These are phyloP conservation scores for Eupithecia centaureata DNA, from an alignment of 2,888 invertebrate genomes.

Conservation along the genomic window DNA sequence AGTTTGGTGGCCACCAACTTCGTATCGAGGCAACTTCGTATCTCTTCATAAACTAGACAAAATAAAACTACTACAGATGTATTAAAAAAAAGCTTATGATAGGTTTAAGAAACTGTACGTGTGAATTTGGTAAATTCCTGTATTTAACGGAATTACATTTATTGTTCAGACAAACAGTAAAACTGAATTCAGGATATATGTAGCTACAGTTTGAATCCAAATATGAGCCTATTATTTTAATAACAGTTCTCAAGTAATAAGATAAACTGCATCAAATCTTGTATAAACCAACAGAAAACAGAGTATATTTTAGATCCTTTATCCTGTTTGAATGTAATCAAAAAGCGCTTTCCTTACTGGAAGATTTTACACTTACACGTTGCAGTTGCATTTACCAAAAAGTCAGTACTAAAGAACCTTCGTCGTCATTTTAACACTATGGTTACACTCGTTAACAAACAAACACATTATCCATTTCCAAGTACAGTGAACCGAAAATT, in stretches of 20 bases:
- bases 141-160: too few relatives aligned
- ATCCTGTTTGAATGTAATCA: too few relatives aligned
- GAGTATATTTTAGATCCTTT: not conserved
- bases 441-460: not conserved
- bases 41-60: too few relatives aligned
- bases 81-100: too few relatives aligned
- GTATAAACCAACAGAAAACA: not conserved
- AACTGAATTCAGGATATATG: not conserved
- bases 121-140: too few relatives aligned
- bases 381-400: too few relatives aligned
- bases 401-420: not conserved
- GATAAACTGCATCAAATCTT: not conserved
- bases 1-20: too few relatives aligned
- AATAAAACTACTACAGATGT: too few relatives aligned
- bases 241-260: not conserved
- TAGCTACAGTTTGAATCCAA: not conserved
- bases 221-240: not conserved
- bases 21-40: too few relatives aligned
- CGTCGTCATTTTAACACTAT: not conserved
- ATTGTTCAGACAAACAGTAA: not conserved
- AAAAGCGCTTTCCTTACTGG: too few relatives aligned
- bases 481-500: slow-evolving; percentile 52
- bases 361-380: too few relatives aligned
- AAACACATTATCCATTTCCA: slow-evolving; percentile 28
- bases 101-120: too few relatives aligned